phyloP scores from a whole-genome alignment of 2,113 vertebrate species.

The Sinocyclocheilus anshuiensis region DNA sequence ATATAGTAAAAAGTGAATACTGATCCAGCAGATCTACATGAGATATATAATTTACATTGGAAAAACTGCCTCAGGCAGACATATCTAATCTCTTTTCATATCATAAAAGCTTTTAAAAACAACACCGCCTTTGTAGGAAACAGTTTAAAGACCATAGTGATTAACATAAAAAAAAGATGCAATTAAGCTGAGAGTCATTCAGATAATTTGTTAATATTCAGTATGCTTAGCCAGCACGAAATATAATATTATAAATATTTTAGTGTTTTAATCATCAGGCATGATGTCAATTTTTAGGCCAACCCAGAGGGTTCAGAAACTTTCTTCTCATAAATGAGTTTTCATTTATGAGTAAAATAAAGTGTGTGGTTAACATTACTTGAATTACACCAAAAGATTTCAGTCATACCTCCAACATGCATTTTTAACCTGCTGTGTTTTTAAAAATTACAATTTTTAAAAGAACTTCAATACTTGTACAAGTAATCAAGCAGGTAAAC shows the following conservation, averaged over 20 bases:
- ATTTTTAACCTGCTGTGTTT: background rate
- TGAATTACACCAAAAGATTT: background rate
- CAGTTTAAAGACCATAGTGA: background rate
- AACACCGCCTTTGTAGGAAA: background rate
- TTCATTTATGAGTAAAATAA: background rate
- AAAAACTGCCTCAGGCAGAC: background rate
- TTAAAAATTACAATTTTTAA: background rate
- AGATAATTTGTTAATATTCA: too few relatives aligned
- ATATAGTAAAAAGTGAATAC: background rate
- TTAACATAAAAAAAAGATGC: background rate
- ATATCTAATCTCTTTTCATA: background rate
- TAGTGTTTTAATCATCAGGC: background rate
- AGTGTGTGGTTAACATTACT: background rate
- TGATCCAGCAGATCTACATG: background rate
- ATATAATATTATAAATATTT: background rate
- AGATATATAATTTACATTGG: background rate
- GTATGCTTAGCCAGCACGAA: background rate
- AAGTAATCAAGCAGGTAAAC: background rate
- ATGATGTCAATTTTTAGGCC: background rate
- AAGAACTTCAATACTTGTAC: background rate
- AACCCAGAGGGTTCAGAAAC: background rate
- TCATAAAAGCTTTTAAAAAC: background rate
- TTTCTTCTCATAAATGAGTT: too few relatives aligned
- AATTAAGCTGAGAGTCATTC: too few relatives aligned
- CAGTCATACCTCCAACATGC: background rate